Evolutionary conservation across 2,888 invertebrate genomes (phyloP).

Genomic region (Trachelus troglodyta): DNA sequence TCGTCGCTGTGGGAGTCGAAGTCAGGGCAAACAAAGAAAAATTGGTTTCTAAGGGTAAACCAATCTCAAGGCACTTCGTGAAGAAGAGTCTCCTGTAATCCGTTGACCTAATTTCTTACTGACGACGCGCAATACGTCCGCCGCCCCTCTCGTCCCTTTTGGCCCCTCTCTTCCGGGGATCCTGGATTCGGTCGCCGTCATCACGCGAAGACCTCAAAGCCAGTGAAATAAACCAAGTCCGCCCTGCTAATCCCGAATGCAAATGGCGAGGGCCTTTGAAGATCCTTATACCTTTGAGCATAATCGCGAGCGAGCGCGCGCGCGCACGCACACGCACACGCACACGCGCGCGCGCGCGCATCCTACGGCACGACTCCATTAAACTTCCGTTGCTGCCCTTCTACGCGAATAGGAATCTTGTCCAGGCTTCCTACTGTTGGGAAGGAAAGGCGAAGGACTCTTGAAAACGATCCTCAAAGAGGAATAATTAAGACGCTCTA

Average conservation of each 20-base stretch:
- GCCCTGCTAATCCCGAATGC: slow-evolving; percentile 49
- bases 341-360: too few relatives aligned
- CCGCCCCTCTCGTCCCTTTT: background rate
- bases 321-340: too few relatives aligned
- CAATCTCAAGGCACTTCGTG: slow-evolving; percentile 41
- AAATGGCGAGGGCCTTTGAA: slow-evolving; percentile 53
- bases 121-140: background rate
- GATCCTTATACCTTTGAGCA: slow-evolving; percentile 45
- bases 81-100: slow-evolving; percentile 32
- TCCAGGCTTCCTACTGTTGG: too few relatives aligned
- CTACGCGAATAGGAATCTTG: too few relatives aligned
- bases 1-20: background rate
- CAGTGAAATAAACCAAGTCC: background rate
- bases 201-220: background rate
- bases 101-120: slow-evolving; percentile 45
- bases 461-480: too few relatives aligned
- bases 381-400: too few relatives aligned
- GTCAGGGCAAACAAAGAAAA: slow-evolving; percentile 35
- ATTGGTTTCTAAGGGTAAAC: slow-evolving; percentile 50
- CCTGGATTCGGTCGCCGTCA: background rate
- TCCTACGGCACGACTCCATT: too few relatives aligned
- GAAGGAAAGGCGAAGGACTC: too few relatives aligned
- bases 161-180: too few relatives aligned
- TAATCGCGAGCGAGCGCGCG: background rate
- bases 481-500: too few relatives aligned